Evolutionary conservation across 2,888 invertebrate genomes (phyloP), one percentile per base, ranked within the genome.

Genomic region (Eudasyphora cyanicolor): DNA sequence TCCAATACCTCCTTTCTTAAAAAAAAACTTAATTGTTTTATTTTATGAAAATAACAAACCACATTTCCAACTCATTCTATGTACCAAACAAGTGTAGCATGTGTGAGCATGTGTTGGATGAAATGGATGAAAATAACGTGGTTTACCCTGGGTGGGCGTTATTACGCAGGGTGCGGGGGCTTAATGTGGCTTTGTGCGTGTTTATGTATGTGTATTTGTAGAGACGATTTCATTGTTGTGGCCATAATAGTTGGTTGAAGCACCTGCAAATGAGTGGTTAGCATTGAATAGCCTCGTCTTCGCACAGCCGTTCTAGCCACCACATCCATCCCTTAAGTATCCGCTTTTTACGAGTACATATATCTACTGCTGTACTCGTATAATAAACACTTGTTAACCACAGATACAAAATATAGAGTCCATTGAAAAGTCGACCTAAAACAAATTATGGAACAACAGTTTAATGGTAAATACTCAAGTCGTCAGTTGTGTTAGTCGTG

Each of bases 361-460:
- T n/a, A n/a, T n/a, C n/a, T n/a, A 67, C 45, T 73, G 19, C 32
- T 51, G 27, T 14, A 29, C 32, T 35, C 6, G 57, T 70, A 79
- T 76, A 79, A 84, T 82, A 82, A 84, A 86, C 86, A 85, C 86
- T 86, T 86, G 85, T 85, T 85, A 86, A 76, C 82, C 73, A 79
- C 12, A 27, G 17, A 27, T 3, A 60, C 38, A 8, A 2, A n/a
- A n/a, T n/a, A n/a, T n/a, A 35, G 38, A 67, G 67, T 60, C n/a
- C 67, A 35, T 42, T 75, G 60, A 54, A 67, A 64, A 70, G 71
- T 27, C 57, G 14, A 76, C 57, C 51, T 67, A 19, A 4, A 27
- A n/a, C n/a, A 62, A 35, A 76, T 21, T 57, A 60, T 70, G 67
- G 51, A 74, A 76, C 51, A 78, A 74, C 70, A 85, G 85, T 85